These are phyloP conservation scores for Hemiprocne comata DNA, from an alignment of 2,113 vertebrate genomes.

Conservation along the genomic window DNA sequence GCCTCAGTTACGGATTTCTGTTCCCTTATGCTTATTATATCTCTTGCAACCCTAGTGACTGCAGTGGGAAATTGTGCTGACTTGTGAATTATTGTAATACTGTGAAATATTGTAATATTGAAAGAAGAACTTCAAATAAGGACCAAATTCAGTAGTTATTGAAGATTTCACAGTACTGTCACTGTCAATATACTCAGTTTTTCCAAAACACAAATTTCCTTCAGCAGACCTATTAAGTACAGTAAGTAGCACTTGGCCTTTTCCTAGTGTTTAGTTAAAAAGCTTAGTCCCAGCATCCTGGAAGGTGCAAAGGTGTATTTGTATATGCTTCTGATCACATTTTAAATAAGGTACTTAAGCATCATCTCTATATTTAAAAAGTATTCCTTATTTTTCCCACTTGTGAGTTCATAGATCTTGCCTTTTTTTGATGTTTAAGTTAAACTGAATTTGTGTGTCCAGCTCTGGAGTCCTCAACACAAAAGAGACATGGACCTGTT, in stretches of 20 bases:
- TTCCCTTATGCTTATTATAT: background rate
- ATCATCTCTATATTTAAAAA: background rate
- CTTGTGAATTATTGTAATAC: background rate
- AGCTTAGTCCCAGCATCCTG: background rate
- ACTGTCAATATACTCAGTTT: background rate
- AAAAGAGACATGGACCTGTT: too few relatives aligned
- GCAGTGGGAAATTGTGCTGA: background rate
- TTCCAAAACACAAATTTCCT: background rate
- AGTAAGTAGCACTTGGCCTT: background rate
- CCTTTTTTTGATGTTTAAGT: background rate
- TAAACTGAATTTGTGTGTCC: background rate
- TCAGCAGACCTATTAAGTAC: background rate
- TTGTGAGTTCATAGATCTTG: background rate
- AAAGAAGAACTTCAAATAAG: background rate
- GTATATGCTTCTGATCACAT: background rate
- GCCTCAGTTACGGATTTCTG: background rate
- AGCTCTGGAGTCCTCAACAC: too few relatives aligned
- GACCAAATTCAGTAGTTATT: background rate
- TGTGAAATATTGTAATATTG: background rate
- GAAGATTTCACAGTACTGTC: background rate
- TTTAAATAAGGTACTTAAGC: background rate
- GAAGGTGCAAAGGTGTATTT: background rate
- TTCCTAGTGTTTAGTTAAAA: background rate
- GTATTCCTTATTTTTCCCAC: background rate
- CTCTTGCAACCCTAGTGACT: background rate